A percentile compares a stretch with the other conserved stretches of the same genome.
Conservation (phyloP, 1,140 invertebrate species). For the Saccostrea echinata region DNA sequence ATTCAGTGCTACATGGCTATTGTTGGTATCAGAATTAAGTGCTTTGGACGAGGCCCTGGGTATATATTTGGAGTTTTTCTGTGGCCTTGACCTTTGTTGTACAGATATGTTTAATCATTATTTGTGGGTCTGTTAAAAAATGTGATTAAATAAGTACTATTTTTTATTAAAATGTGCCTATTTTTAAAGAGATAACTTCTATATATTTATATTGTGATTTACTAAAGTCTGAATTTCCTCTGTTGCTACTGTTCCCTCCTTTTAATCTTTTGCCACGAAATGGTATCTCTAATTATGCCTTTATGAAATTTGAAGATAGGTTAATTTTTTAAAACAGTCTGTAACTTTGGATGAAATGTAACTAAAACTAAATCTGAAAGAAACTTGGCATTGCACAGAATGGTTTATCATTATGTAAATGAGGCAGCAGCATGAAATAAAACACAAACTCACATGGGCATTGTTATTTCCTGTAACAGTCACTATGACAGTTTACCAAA, state of each 20-base stretch:
- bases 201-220: constrained; percentile 15
- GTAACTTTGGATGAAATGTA: background rate
- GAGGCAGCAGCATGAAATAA: constrained; percentile 20
- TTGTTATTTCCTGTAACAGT: background rate
- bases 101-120: background rate
- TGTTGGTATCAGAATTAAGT: background rate
- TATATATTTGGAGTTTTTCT: background rate
- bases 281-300: background rate
- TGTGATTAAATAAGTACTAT: background rate
- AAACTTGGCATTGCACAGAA: constrained; percentile 36
- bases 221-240: constrained; percentile 3
- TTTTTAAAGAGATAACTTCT: background rate
- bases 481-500: too few relatives aligned
- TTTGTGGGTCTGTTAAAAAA: background rate
- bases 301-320: background rate
- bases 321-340: background rate
- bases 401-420: constrained; percentile 3
- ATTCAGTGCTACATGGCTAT: background rate
- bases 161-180: background rate
- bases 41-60: background rate
- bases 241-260: background rate
- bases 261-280: background rate
- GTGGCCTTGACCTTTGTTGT: constrained; percentile 23
- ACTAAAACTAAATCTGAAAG: background rate
- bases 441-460: background rate